phyloP scores from a whole-genome alignment of 1,140 invertebrate genomes.

The Musca domestica region DNA sequence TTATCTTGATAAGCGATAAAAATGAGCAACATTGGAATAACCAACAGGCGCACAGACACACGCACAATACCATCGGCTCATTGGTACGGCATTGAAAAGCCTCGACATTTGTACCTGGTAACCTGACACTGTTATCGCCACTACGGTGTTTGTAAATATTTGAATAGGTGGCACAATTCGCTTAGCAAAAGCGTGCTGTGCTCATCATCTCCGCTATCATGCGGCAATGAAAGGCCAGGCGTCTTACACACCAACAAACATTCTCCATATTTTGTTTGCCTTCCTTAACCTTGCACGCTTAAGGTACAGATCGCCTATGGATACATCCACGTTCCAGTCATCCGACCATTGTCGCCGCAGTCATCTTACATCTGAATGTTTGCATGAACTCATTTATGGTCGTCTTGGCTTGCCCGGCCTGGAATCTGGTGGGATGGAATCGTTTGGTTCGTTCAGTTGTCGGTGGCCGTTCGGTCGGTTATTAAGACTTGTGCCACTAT shows the following conservation, averaged over 20 bases:
- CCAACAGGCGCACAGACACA: slow-evolving; percentile 4
- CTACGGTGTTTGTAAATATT: slow-evolving; percentile 17
- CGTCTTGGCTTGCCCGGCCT: not conserved
- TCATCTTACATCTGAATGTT: not conserved
- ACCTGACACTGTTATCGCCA: slow-evolving; percentile 17
- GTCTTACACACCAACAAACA: not conserved
- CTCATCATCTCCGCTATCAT: no score
- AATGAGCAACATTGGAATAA: slow-evolving; percentile 19
- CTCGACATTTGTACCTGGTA: not conserved
- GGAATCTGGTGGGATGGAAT: no score
- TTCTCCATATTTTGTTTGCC: not conserved
- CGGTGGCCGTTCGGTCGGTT: not conserved
- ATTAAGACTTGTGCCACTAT: not conserved
- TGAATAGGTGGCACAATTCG: slow-evolving; percentile 14
- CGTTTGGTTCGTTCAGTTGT: not conserved
- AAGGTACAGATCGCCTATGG: not conserved
- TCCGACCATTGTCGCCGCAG: not conserved
- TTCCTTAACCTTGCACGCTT: not conserved
- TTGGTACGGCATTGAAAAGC: not conserved
- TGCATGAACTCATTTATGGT: slow-evolving; percentile 5
- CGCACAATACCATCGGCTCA: not conserved
- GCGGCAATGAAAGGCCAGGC: no score
- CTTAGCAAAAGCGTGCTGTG: slow-evolving; percentile 15
- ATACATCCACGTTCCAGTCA: not conserved
- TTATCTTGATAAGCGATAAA: slow-evolving; percentile 20